A percentile compares a stretch with the other conserved stretches of the same genome.
Conservation (phyloP, 2,888 invertebrate genomes). For the Altica lythri region DNA sequence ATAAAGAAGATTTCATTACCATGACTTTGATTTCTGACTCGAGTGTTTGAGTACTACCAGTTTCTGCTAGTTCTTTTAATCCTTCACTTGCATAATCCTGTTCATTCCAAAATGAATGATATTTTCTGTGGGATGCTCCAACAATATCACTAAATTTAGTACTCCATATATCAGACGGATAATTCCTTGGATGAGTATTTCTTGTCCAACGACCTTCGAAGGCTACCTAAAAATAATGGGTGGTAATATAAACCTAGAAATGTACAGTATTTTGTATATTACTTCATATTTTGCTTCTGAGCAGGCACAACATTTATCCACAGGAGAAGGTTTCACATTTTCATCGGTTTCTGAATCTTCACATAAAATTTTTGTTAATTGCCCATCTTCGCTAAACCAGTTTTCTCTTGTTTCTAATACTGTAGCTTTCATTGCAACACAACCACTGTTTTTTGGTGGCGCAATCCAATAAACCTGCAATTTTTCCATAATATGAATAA, state of each 20-base stretch:
- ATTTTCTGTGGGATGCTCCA: slow-evolving; percentile 84
- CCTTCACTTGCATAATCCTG: slow-evolving; percentile 85
- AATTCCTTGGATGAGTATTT: slow-evolving; percentile 92
- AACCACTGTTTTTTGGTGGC: slow-evolving; percentile 76
- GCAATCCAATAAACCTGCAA: slow-evolving; percentile 73
- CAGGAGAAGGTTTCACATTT: slow-evolving; percentile 66
- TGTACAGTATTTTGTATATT: slow-evolving; percentile 28
- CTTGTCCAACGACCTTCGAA: slow-evolving; percentile 94
- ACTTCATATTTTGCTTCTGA: slow-evolving; percentile 96
- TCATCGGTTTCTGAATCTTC: slow-evolving; percentile 65
- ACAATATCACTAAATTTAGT: slow-evolving; percentile 95
- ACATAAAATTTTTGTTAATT: slow-evolving; percentile 71
- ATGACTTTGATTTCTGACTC: slow-evolving; percentile 87
- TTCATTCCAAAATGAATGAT: slow-evolving; percentile 87
- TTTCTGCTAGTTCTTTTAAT: slow-evolving; percentile 86
- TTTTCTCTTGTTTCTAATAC: slow-evolving; percentile 72
- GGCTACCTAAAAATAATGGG: slow-evolving; percentile 62
- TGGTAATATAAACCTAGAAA: background rate
- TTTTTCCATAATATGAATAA: slow-evolving; percentile 16
- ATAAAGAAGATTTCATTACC: slow-evolving; percentile 58
- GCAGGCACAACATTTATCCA: slow-evolving; percentile 86
- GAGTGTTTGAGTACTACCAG: slow-evolving; percentile 83
- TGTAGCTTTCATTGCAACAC: slow-evolving; percentile 77
- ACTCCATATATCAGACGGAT: slow-evolving; percentile 81
- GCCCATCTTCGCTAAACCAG: slow-evolving; percentile 82